Base-by-base conservation (phyloP, 23 tunicate species). In the Oikopleura vanhoeffeni region DNA sequence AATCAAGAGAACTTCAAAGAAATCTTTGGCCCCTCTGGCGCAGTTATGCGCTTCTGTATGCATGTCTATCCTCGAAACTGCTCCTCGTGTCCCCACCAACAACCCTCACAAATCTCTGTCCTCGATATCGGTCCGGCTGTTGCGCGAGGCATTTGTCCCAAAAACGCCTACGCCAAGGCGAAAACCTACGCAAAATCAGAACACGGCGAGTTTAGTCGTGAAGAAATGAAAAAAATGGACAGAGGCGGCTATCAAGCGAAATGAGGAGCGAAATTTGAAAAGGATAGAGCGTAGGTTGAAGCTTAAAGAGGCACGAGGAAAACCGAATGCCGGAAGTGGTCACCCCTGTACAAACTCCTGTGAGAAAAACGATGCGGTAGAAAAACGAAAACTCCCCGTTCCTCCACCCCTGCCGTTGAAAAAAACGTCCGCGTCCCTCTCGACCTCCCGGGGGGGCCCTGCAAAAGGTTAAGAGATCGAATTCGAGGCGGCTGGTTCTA, bases 71-170 rank as follows among this genome's bases (percentile, higher is more conserved):
- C 13, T 32, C 79, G 35, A 71, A 2, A 38, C 2, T 33, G 32
- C 27, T 28, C 79, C 35, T 71, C 79, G 79, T 4, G 79, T 71
- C n/a, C 38, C 79, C 79, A 28, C 79, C 79, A 71, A 71, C 79
- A 2, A 71, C 79, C 38, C 79, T 71, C 79, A n/a, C 79, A 71
- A 71, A 71, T 71, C 38, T 71, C 79, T 4, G 79, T 71, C 34
- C 35, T 71, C 3, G 79, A 71, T 30, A 71, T 71, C 38, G 79
- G 32, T 33, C 79, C 79, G 34, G 79, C 79, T 4, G 3, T 13
- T 13, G 34, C 36, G 36, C 38, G 38, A 3, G 4, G 79, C 27
- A 13, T 71, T 71, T 38, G 32, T 18, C 4, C 34, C 27, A 32
- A 18, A 28, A 33, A 2, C 27, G 79, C 3, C 79, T 38, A 18